Percentiles rank a stretch among this genome's conserved stretches.
phyloP scores from a whole-genome alignment of 2,888 invertebrate species.

The Iselma pallidipennis region DNA sequence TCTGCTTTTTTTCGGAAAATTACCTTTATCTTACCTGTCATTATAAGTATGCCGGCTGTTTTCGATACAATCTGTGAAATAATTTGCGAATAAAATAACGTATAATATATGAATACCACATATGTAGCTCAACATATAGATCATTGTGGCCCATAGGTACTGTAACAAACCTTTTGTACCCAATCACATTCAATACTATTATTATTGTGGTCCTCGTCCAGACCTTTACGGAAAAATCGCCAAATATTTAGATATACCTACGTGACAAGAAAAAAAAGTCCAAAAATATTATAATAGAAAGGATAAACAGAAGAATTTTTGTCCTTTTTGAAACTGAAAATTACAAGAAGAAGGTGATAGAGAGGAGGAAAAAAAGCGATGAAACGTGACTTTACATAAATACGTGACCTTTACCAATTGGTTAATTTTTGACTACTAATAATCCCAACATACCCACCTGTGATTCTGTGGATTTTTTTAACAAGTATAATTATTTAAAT shows the following conservation, averaged over 20 bases:
- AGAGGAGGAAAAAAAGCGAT: not conserved
- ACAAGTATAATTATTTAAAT: not conserved
- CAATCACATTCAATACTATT: conserved; percentile 17
- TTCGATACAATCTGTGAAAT: conserved; percentile 62
- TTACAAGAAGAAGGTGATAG: not conserved
- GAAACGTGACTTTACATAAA: conserved; percentile 19
- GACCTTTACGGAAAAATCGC: conserved; percentile 8
- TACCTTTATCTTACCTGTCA: conserved; percentile 61
- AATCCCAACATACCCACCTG: not conserved
- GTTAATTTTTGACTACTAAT: not conserved
- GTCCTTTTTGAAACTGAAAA: not conserved
- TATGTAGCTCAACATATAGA: conserved; percentile 86
- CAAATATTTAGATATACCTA: conserved; percentile 7
- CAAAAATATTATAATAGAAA: conserved; percentile 10
- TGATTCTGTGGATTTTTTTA: too few species aligned
- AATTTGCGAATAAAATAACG: conserved; percentile 78
- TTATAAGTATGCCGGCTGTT: conserved; percentile 67
- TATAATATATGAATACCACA: conserved; percentile 96
- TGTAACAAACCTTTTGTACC: conserved; percentile 60
- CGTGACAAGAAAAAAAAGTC: conserved; percentile 8
- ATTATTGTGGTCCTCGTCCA: conserved; percentile 1
- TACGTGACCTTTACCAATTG: conserved; percentile 15
- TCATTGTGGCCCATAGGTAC: conserved; percentile 92
- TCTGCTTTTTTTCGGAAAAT: not conserved
- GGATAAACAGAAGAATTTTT: not conserved